phyloP scores from a whole-genome alignment of 2,888 invertebrate species.

The Agonopterix arenella region DNA sequence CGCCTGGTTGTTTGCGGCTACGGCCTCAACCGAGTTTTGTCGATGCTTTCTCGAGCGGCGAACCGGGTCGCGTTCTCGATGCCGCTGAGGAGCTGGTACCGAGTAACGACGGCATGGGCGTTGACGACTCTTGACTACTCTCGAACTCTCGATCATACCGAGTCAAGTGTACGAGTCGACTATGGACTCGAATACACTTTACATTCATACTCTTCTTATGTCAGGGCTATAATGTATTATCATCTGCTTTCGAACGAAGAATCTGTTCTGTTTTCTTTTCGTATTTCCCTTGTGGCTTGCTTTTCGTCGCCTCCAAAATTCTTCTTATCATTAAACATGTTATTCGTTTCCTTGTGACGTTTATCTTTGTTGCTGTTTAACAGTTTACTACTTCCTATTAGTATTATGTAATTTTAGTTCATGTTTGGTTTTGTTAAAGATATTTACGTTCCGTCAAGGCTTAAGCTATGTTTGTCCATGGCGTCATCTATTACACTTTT shows the following conservation, averaged over 20 bases:
- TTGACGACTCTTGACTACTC: slow-evolving; percentile 8
- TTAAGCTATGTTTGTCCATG: slow-evolving; percentile 8
- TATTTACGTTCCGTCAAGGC: slow-evolving; percentile 10
- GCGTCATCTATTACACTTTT: not conserved
- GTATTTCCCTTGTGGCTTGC: too few relatives aligned
- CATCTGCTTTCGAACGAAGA: too few relatives aligned
- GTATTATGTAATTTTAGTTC: slow-evolving; percentile 2
- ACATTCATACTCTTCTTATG: too few relatives aligned
- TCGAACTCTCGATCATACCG: too few relatives aligned
- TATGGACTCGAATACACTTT: too few relatives aligned
- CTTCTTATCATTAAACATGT: too few relatives aligned
- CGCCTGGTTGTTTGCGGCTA: slow-evolving; percentile 47
- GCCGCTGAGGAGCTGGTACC: slow-evolving; percentile 46
- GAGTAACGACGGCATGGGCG: slow-evolving; percentile 10
- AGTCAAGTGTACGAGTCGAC: too few relatives aligned
- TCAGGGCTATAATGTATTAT: too few relatives aligned
- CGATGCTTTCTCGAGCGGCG: slow-evolving; percentile 74
- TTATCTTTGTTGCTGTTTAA: too few relatives aligned
- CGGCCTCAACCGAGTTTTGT: slow-evolving; percentile 76
- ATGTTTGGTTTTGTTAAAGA: slow-evolving; percentile 5
- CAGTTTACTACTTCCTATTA: not conserved
- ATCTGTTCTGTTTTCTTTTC: too few relatives aligned
- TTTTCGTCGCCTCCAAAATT: too few relatives aligned
- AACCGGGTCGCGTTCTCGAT: slow-evolving; percentile 76
- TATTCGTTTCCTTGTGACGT: too few relatives aligned